A percentile compares a stretch with the other conserved stretches of the same genome.
Conservation (phyloP, 2,113 vertebrate genomes). For the Xenopus tropicalis region DNA sequence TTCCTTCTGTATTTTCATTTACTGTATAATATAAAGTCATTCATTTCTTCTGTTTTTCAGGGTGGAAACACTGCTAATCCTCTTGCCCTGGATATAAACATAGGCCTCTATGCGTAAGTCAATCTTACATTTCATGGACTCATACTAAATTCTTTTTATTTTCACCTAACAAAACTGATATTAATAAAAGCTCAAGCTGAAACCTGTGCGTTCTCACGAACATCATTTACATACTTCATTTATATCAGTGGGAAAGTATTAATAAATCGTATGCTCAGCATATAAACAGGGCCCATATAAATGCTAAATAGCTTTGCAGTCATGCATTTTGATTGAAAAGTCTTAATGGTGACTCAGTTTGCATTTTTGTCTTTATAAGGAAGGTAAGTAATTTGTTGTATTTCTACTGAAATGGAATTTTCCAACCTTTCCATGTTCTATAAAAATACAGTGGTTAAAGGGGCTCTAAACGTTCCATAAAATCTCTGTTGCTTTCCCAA, state of each 20-base stretch:
- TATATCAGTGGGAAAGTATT: conserved; percentile 15
- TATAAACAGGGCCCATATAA: conserved; percentile 26
- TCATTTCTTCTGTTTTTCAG: too few relatives aligned
- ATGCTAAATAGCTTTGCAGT: conserved; percentile 23
- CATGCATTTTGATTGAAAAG: conserved; percentile 17
- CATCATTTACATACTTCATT: conserved; percentile 35
- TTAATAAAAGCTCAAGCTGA: conserved; percentile 11
- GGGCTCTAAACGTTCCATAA: too few relatives aligned
- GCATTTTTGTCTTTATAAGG: not conserved
- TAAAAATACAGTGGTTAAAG: too few relatives aligned
- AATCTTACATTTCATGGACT: not conserved
- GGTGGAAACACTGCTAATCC: too few relatives aligned
- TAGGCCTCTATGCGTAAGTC: not conserved
- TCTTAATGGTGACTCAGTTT: conserved; percentile 26
- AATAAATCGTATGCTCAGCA: conserved; percentile 17
- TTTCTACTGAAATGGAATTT: too few relatives aligned
- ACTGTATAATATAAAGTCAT: too few relatives aligned
- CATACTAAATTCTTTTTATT: not conserved
- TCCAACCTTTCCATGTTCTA: too few relatives aligned
- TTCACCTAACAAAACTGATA: conserved; percentile 4
- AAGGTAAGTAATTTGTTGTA: too few relatives aligned
- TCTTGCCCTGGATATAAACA: too few relatives aligned
- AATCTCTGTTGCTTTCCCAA: too few relatives aligned
- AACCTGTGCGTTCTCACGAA: conserved; percentile 5
- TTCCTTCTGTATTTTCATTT: too few relatives aligned